A percentile compares a stretch with the other conserved stretches of the same genome.
Evolutionary conservation across 2,113 vertebrate genomes (phyloP).

Genomic region (Heliornis fulica): DNA sequence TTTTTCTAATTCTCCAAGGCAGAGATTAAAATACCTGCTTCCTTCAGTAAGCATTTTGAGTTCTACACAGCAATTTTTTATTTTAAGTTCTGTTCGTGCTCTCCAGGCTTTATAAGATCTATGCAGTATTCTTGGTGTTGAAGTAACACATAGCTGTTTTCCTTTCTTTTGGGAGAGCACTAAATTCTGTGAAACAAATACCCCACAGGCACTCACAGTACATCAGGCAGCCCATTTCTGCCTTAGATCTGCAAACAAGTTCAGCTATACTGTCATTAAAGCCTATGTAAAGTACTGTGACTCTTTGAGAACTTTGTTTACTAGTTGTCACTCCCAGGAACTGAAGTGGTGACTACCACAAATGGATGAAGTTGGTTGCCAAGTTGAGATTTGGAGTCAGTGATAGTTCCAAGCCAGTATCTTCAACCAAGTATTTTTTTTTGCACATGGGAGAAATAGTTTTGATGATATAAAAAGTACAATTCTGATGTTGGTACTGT

Average conservation of each 20-base stretch:
- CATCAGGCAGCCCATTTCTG: not conserved
- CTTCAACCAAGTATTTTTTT: not conserved
- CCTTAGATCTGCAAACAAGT: not conserved
- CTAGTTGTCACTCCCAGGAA: not conserved
- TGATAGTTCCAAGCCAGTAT: not conserved
- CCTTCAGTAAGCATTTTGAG: not conserved
- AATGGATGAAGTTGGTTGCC: not conserved
- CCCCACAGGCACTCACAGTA: not conserved
- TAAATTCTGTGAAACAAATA: not conserved
- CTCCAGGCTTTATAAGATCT: not conserved
- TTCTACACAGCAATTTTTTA: not conserved
- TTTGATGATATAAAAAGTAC: not conserved
- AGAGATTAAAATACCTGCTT: not conserved
- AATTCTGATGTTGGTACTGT: not conserved
- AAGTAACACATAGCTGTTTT: not conserved
- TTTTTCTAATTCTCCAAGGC: not conserved
- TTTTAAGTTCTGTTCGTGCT: not conserved
- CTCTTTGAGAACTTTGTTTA: not conserved
- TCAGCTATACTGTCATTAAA: not conserved
- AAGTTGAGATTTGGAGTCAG: not conserved
- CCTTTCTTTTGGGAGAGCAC: not conserved
- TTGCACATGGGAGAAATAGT: not conserved
- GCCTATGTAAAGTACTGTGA: not conserved
- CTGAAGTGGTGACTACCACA: not conserved
- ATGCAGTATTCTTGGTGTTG: not conserved